Evolutionary conservation across 2,888 invertebrate species (phyloP).

Genomic region (Tromatobia lineatoria): DNA sequence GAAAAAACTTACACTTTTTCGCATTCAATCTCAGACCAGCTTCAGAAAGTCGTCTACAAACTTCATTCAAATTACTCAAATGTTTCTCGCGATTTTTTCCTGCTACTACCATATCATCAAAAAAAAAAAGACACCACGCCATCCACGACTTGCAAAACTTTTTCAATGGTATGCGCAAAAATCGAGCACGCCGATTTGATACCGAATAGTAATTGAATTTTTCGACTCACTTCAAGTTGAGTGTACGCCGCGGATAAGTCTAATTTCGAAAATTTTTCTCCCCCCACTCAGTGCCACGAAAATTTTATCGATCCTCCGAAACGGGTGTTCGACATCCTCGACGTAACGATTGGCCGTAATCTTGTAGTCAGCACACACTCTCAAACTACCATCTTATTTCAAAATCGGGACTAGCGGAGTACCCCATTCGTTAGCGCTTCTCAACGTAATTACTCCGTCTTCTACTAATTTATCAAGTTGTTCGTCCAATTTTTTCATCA

Average conservation of each 20-base stretch:
- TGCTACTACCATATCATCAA: slow-evolving; percentile 78
- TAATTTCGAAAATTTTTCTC: slow-evolving; percentile 70
- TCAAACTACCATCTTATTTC: slow-evolving; percentile 56
- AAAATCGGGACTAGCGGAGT: slow-evolving; percentile 70
- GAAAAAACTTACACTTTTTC: slow-evolving; percentile 77
- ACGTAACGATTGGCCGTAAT: slow-evolving; percentile 74
- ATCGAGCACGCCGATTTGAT: slow-evolving; percentile 81
- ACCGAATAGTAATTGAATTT: slow-evolving; percentile 79
- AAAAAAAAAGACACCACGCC: slow-evolving; percentile 66
- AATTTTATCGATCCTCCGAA: slow-evolving; percentile 75
- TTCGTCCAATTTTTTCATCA: slow-evolving; percentile 49
- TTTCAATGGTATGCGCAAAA: slow-evolving; percentile 79
- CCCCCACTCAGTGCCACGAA: slow-evolving; percentile 71
- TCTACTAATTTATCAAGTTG: slow-evolving; percentile 55
- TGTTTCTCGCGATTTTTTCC: slow-evolving; percentile 71
- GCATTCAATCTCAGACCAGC: slow-evolving; percentile 74
- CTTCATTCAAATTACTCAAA: slow-evolving; percentile 70
- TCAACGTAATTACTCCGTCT: slow-evolving; percentile 47
- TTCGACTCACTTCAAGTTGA: slow-evolving; percentile 77
- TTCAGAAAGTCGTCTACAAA: slow-evolving; percentile 71
- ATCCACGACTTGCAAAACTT: slow-evolving; percentile 72
- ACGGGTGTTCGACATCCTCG: slow-evolving; percentile 73
- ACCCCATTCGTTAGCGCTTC: slow-evolving; percentile 57
- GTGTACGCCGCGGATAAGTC: slow-evolving; percentile 79
- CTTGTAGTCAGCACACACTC: slow-evolving; percentile 75